These are phyloP conservation scores for Semaprochilodus insignis DNA, from an alignment of 2,797 vertebrate genomes.

Conservation along the genomic window DNA sequence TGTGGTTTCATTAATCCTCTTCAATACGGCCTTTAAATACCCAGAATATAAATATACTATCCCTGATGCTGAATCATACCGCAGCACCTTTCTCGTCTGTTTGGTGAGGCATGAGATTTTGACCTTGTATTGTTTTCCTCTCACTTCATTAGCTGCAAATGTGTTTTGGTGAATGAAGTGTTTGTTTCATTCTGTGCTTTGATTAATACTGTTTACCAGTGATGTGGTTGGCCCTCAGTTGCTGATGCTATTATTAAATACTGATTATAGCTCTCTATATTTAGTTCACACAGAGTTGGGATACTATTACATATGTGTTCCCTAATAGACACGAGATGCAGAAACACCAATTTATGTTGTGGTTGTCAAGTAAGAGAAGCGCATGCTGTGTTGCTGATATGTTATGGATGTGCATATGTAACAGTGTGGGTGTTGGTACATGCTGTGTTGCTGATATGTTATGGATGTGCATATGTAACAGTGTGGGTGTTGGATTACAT, in stretches of 20 bases:
- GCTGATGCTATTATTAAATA: background rate
- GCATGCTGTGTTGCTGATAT: too few species aligned
- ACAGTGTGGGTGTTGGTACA: too few species aligned
- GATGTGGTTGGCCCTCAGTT: background rate
- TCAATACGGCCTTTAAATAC: conserved; percentile 8
- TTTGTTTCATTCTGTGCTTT: background rate
- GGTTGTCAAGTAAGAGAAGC: background rate
- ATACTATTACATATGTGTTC: background rate
- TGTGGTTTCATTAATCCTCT: conserved; percentile 20
- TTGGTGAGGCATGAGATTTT: background rate
- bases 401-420: too few species aligned
- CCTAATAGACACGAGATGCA: background rate
- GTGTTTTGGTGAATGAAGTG: background rate
- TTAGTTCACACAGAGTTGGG: background rate
- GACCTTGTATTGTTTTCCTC: background rate
- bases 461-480: too few species aligned
- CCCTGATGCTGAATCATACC: background rate
- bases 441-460: too few species aligned
- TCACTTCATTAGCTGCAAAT: background rate
- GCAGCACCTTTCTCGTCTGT: background rate
- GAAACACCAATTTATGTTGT: background rate
- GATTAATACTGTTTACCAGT: background rate
- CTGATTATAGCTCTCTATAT: background rate
- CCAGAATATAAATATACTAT: conserved; percentile 16
- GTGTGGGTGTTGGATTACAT: too few species aligned